Evolutionary conservation across 1,140 invertebrate species (phyloP).

Genomic region (Anastrepha obliqua): DNA sequence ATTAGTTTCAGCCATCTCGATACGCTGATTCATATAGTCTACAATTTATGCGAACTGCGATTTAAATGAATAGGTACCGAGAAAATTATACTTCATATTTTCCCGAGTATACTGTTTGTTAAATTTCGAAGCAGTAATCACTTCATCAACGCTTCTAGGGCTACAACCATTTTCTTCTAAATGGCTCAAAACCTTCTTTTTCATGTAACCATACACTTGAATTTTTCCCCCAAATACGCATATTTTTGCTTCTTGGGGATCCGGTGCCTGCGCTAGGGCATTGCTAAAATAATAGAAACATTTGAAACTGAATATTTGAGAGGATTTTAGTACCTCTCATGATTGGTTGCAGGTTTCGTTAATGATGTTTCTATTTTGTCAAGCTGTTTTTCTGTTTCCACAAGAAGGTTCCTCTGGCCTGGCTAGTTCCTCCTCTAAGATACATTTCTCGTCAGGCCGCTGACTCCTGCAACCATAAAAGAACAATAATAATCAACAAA

Average conservation of each 20-base stretch:
- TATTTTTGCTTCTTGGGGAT: background rate
- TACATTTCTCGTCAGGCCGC: background rate
- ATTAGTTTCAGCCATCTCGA: slow-evolving; percentile 35
- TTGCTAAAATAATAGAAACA: background rate
- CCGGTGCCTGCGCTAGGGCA: background rate
- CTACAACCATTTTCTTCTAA: slow-evolving; percentile 20
- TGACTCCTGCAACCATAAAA: background rate
- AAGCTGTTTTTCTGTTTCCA: too few species aligned
- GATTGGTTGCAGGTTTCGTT: background rate
- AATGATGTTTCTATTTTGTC: too few species aligned
- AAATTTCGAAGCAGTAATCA: slow-evolving; percentile 32
- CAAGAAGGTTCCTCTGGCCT: background rate
- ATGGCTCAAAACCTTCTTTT: slow-evolving; percentile 43
- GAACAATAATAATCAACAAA: too few species aligned
- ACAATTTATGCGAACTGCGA: background rate
- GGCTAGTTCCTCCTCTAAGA: too few species aligned
- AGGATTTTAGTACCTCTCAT: too few species aligned
- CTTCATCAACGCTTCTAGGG: background rate
- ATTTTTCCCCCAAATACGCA: background rate
- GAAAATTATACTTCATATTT: background rate
- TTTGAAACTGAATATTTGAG: too few species aligned
- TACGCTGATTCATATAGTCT: slow-evolving; percentile 35
- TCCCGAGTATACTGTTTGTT: background rate
- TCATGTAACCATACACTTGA: slow-evolving; percentile 22
- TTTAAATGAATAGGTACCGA: background rate